phyloP scores from a whole-genome alignment of 2,113 vertebrate genomes.

The Elephas maximus region DNA sequence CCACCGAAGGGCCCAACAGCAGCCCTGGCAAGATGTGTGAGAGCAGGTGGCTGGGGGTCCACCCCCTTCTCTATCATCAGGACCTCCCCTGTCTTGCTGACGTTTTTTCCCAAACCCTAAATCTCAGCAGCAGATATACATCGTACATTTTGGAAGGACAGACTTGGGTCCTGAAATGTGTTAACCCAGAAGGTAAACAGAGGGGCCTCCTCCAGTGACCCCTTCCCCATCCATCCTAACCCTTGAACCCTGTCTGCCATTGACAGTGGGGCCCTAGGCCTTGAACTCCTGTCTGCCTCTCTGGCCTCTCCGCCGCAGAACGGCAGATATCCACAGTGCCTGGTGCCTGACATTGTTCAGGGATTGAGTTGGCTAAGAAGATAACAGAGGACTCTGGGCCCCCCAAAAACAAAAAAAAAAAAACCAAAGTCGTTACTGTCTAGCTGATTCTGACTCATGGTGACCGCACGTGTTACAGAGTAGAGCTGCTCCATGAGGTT shows the following conservation, averaged over 20 bases:
- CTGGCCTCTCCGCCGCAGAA: not conserved
- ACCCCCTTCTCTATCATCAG: constrained; percentile 80
- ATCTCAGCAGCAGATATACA: constrained; percentile 88
- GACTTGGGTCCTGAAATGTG: constrained; percentile 63
- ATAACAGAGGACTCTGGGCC: accelerated
- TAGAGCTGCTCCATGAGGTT: not conserved
- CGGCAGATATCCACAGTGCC: accelerated
- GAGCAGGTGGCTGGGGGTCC: constrained; percentile 81
- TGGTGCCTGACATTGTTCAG: accelerated
- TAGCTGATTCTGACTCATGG: not conserved
- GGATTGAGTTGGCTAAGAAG: accelerated
- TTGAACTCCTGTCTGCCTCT: not conserved
- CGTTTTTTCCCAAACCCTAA: constrained; percentile 88
- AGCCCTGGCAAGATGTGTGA: constrained; percentile 88
- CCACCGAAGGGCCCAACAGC: constrained; percentile 90
- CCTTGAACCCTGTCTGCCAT: not conserved
- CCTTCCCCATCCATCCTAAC: not conserved
- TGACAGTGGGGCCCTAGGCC: not conserved
- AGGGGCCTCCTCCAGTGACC: accelerated
- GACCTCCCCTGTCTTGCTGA: constrained; percentile 85
- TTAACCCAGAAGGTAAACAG: not conserved
- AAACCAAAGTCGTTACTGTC: too few species aligned
- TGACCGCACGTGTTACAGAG: not conserved
- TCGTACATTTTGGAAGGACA: constrained; percentile 76
- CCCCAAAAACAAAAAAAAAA: not conserved